Evolutionary conservation across 2,888 invertebrate species (phyloP), one percentile per base, ranked within the genome.

Genomic region (Xanthostigma xanthostigma): DNA sequence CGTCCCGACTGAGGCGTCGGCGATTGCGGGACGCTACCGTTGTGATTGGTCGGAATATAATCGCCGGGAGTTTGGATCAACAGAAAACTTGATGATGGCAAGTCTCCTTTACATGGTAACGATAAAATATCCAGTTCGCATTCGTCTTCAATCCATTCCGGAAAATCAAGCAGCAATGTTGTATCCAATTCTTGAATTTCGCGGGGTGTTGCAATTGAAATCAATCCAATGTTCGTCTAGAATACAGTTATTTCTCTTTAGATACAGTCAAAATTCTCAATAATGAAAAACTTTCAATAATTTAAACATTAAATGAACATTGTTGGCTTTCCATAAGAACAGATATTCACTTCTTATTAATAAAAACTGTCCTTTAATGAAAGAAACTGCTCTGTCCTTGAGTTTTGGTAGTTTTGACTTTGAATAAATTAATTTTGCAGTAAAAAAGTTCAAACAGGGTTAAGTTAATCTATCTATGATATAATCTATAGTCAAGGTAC

Each of bases 121-220:
- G 84, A 88, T 57, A 95, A 75, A 58, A 97, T 84, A 69, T 98
- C 97, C 62, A 95, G 84, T 68, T 97, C 96, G 63, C 93, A 94
- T 68, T 96, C 93, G 68, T 97, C 95, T 69, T 94, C 92, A 50
- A 94, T 76, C 95, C 96, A 97, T 53, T 83, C 82, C 8, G 90
- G 87, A 48, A 92, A 84, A 60, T 92, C 88, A 41, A 98, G 71
- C 34, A 98, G 71, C 44, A 92, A 71, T 0, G 92, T 87, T 58
- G 98, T 93, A 68, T 97, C 96, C 79, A 98, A 84, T 71, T 99
- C 98, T 63, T 97, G 94, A 10, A 98, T 82, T 68, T 98, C 98
- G 49, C 94, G 81, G 0, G 93, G 90, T 42, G 96, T 98, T 8
- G 96, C 91, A 56, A 98, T 77, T 0, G 94, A 89, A 56, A 98